Conservation (phyloP, 2,113 vertebrate species). For the Aptenodytes patagonicus region DNA sequence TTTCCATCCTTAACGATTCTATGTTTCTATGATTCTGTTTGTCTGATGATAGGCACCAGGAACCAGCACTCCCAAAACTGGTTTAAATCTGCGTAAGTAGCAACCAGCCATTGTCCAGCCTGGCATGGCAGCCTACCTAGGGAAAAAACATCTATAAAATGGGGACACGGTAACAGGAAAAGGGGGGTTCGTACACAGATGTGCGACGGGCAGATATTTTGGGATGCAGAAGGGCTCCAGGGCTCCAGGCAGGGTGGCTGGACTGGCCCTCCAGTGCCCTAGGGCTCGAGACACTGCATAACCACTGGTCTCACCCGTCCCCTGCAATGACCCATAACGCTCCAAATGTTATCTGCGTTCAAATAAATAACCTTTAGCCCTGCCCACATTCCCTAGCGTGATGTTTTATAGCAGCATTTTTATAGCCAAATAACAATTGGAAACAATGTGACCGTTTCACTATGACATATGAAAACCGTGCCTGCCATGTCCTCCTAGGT, state of each 20-base stretch:
- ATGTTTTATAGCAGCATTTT: neutral
- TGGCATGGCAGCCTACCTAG: neutral
- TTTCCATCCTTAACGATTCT: no score
- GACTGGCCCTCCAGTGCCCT: neutral
- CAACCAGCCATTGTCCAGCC: neutral
- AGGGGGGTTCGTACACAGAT: neutral
- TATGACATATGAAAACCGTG: neutral
- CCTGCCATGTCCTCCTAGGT: neutral
- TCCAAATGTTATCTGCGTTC: neutral
- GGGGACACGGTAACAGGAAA: accelerated
- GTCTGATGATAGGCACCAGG: neutral
- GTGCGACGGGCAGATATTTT: neutral
- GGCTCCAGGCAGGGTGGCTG: neutral
- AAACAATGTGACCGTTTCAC: neutral
- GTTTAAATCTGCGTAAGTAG: neutral
- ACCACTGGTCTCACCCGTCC: neutral
- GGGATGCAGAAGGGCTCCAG: neutral
- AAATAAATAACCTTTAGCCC: neutral
- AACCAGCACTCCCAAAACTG: neutral
- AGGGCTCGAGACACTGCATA: neutral
- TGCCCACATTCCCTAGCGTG: neutral
- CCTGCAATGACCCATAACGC: neutral
- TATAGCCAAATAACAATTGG: neutral
- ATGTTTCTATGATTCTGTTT: no score
- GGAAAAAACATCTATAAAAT: neutral